Evolutionary conservation across 2,797 vertebrate genomes (phyloP).

Genomic region (Karalla daura): DNA sequence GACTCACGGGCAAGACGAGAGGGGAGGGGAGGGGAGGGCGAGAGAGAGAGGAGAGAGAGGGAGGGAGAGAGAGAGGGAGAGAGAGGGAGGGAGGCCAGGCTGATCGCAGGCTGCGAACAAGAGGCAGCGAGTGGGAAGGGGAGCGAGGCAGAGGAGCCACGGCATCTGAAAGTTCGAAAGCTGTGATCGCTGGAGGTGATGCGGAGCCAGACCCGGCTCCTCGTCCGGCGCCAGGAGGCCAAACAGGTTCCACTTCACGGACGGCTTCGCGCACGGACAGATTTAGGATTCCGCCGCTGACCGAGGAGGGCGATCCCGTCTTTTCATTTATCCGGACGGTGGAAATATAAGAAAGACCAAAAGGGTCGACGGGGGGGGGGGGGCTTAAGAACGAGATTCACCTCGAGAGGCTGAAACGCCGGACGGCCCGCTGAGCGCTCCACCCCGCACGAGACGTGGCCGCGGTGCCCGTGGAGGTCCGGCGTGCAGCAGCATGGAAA

Average conservation of each 20-base stretch:
- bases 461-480: too few species aligned
- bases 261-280: slow-evolving; percentile 64
- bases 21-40: slow-evolving; percentile 42
- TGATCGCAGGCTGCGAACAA: slow-evolving; percentile 48
- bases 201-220: slow-evolving; percentile 69
- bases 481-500: too few species aligned
- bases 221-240: slow-evolving; percentile 64
- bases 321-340: slow-evolving; percentile 36
- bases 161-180: slow-evolving; percentile 78
- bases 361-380: too few species aligned
- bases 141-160: slow-evolving; percentile 49
- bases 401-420: too few species aligned
- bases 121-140: slow-evolving; percentile 54
- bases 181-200: slow-evolving; percentile 74
- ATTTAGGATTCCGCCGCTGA: slow-evolving; percentile 57
- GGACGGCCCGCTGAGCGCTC: too few species aligned
- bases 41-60: too few species aligned
- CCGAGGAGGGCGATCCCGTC: slow-evolving; percentile 45
- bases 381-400: too few species aligned
- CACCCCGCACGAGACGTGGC: too few species aligned
- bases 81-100: slow-evolving; percentile 36
- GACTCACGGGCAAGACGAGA: slow-evolving; percentile 64
- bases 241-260: slow-evolving; percentile 72
- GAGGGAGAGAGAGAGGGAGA: slow-evolving; percentile 28
- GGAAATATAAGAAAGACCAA: slow-evolving; percentile 51